A percentile compares a stretch with the other conserved stretches of the same genome.
Evolutionary conservation across 2,797 vertebrate genomes (phyloP).

Genomic region (Schizopygopsis pylzovi): DNA sequence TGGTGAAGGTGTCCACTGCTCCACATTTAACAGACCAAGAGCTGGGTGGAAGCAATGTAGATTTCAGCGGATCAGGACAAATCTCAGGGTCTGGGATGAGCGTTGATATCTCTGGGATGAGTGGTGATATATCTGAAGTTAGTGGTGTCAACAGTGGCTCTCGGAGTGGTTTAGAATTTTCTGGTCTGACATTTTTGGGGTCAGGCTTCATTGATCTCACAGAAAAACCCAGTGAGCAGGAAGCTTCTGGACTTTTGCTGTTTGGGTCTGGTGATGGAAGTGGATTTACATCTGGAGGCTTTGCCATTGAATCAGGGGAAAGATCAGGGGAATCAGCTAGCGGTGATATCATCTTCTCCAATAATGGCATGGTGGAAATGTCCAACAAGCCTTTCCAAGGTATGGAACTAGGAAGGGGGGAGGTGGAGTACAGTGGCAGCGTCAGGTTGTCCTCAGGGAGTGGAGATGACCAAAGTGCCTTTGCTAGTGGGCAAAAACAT

Average conservation of each 20-base stretch:
- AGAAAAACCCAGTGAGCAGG: slow-evolving; percentile 75
- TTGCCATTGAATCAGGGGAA: slow-evolving; percentile 75
- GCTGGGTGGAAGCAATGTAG: slow-evolving; percentile 62
- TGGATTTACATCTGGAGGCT: slow-evolving; percentile 75
- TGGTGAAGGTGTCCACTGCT: slow-evolving; percentile 60
- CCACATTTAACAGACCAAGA: slow-evolving; percentile 61
- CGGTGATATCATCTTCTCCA: slow-evolving; percentile 76
- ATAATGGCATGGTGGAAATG: slow-evolving; percentile 75
- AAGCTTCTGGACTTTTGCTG: slow-evolving; percentile 80
- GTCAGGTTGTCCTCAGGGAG: slow-evolving; percentile 66
- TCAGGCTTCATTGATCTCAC: slow-evolving; percentile 74
- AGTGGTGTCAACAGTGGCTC: slow-evolving; percentile 57
- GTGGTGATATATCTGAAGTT: slow-evolving; percentile 36
- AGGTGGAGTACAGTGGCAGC: slow-evolving; percentile 72
- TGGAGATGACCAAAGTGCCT: slow-evolving; percentile 59
- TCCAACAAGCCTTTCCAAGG: slow-evolving; percentile 69
- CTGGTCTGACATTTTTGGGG: slow-evolving; percentile 75
- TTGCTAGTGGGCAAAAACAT: slow-evolving; percentile 61
- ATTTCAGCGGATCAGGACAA: slow-evolving; percentile 73
- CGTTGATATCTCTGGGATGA: not conserved
- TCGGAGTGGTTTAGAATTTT: slow-evolving; percentile 74
- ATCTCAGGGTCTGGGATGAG: slow-evolving; percentile 49
- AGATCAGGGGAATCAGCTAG: slow-evolving; percentile 68
- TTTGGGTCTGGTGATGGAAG: slow-evolving; percentile 79
- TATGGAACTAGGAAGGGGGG: slow-evolving; percentile 79